phyloP scores from a whole-genome alignment of 2,113 vertebrate genomes.

The Pygoscelis antarcticus region DNA sequence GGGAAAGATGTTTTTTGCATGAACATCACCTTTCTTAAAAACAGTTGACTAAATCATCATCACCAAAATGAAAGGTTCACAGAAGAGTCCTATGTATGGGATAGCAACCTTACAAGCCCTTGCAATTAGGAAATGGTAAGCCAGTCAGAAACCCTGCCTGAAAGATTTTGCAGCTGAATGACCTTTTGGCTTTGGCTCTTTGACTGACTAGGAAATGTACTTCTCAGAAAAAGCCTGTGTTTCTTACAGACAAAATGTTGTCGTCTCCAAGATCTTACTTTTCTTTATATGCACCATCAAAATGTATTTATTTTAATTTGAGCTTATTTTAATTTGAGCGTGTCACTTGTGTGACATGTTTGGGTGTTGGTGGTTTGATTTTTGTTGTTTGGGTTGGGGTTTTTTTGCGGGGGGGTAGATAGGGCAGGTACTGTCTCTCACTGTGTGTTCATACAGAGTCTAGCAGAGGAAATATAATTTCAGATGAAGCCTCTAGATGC shows the following conservation, averaged over 20 bases:
- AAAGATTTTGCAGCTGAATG: background rate
- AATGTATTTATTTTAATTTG: background rate
- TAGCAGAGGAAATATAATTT: slow-evolving; percentile 8
- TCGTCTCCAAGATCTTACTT: background rate
- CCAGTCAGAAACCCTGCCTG: background rate
- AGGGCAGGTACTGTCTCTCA: background rate
- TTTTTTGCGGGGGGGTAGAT: background rate
- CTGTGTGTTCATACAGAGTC: background rate
- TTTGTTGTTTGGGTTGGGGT: background rate
- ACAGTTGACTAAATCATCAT: background rate
- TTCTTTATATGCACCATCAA: background rate
- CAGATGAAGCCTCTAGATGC: slow-evolving; percentile 48
- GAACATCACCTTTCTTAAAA: background rate
- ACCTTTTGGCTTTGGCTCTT: background rate
- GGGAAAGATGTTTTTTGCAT: background rate
- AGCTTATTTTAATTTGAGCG: background rate
- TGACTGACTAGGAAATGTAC: background rate
- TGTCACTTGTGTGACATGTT: background rate
- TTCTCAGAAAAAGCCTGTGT: background rate
- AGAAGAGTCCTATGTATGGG: background rate
- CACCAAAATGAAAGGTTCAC: background rate
- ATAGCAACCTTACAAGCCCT: background rate
- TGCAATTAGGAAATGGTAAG: background rate
- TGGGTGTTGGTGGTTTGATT: background rate
- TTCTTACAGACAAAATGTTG: background rate